Evolutionary conservation across 2,888 invertebrate species (phyloP), one percentile per base, ranked within the genome.

Genomic region (Epirrhoe alternata): DNA sequence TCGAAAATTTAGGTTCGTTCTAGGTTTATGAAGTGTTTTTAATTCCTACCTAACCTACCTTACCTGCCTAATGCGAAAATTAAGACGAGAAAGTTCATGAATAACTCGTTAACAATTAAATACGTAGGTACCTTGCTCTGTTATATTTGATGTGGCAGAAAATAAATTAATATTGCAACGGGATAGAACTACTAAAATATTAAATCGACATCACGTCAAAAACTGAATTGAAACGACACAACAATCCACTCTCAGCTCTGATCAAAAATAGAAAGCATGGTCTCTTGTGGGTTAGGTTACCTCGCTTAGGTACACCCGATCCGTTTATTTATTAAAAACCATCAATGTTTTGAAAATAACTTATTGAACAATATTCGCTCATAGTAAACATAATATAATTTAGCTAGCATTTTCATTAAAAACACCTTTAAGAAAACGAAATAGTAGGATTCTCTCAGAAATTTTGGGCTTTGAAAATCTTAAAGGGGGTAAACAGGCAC

Each of bases 161-260:
- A 59, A 45, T 16, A 49, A 50, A 73, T 75, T 78, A 74, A 73
- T 75, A 76, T 74, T 81, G 68, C 50, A 79, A 60, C 55, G 60
- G 68, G 69, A 73, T 70, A 64, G 68, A 75, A 73, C 73, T 71
- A 69, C 70, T 69, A 64, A 71, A 75, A 65, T 72, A 74, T 75
- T 78, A 77, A 76, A 76, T 75, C 71, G 79, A 72, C 72, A 76
- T 66, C 66, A 75, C 73, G 74, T 77, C 79, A 79, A 77, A 79
- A 78, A 74, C 75, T 71, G 77, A 77, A 79, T 74, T 76, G 78
- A 68, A 68, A 64, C 65, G 65, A 85, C 85, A 85, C 68, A 80
- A 78, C 73, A 82, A 77, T 78, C 76, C 80, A 83, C 83, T 84
- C 64, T 53, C 74, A 67, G 75, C 63, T 70, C 69, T 65, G 69